Evolutionary conservation across 2,797 vertebrate genomes (phyloP).

Genomic region (Enteromius treurensis): DNA sequence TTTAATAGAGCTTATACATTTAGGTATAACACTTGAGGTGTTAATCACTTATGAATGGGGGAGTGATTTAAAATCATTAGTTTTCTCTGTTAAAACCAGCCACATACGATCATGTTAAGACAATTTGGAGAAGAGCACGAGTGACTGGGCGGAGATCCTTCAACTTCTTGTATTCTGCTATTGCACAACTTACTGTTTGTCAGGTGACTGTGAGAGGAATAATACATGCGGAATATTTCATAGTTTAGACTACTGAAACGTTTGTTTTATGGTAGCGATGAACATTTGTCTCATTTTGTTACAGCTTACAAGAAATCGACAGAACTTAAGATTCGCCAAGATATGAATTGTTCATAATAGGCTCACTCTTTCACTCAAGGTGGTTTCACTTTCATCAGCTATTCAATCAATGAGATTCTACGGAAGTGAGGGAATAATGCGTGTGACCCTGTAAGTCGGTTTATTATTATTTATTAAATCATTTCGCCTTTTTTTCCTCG

Average conservation of each 20-base stretch:
- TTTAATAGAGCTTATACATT: background rate
- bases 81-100: background rate
- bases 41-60: background rate
- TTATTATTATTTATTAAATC: background rate
- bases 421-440: constrained; percentile 28
- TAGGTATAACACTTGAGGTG: background rate
- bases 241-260: background rate
- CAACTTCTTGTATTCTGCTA: constrained; percentile 17
- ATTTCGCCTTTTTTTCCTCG: background rate
- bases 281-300: background rate
- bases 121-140: background rate
- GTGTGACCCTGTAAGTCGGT: background rate
- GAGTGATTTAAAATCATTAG: background rate
- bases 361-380: background rate
- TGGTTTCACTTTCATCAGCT: constrained; percentile 24
- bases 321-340: background rate
- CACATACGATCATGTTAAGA: background rate
- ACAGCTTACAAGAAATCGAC: background rate
- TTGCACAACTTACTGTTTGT: constrained; percentile 20
- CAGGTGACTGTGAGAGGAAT: constrained; percentile 19
- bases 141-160: constrained; percentile 25
- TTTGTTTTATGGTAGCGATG: background rate
- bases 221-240: background rate
- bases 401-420: background rate
- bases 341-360: background rate